Conservation (phyloP, 2,113 vertebrate genomes). For the Oryzias javanicus region DNA sequence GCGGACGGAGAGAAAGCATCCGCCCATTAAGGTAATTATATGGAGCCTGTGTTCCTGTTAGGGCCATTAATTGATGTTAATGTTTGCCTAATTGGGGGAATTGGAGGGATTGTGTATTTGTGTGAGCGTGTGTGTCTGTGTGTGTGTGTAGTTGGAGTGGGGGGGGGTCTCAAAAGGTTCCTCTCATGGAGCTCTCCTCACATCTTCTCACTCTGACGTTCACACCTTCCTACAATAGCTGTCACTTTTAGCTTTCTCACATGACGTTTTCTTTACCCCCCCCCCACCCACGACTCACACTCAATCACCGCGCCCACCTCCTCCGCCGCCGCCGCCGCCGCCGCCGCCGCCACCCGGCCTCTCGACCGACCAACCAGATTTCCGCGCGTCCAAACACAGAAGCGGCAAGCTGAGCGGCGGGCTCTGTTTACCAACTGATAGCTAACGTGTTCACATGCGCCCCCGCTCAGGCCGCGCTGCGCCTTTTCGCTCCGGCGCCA, state of each 20-base stretch:
- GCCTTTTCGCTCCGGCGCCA: too few relatives aligned
- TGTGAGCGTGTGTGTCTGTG: too few relatives aligned
- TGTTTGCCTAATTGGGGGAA: conserved; percentile 99
- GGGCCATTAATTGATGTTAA: conserved; percentile 99
- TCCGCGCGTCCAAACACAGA: conserved; percentile 12
- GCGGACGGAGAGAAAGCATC: conserved; percentile 89
- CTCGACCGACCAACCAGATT: conserved; percentile 15
- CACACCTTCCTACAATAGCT: conserved; percentile 72
- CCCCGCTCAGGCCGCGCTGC: too few relatives aligned
- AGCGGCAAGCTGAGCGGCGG: neutral
- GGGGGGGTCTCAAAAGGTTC: conserved; percentile 53
- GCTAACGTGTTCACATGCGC: neutral
- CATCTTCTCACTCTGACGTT: conserved; percentile 53
- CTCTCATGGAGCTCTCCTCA: conserved; percentile 53
- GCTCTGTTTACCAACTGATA: neutral
- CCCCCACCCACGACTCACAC: neutral
- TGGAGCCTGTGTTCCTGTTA: conserved; percentile 99
- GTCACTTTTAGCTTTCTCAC: conserved; percentile 70
- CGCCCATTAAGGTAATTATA: conserved; percentile 99
- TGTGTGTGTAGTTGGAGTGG: conserved; percentile 56
- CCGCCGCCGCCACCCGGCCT: conserved; percentile 8
- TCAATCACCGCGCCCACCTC: neutral
- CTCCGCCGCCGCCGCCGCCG: neutral
- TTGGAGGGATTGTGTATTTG: conserved; percentile 74
- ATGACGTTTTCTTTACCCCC: conserved; percentile 48